Evolutionary conservation across 2,888 invertebrate species (phyloP).

Genomic region (Cyclophora albipunctata): DNA sequence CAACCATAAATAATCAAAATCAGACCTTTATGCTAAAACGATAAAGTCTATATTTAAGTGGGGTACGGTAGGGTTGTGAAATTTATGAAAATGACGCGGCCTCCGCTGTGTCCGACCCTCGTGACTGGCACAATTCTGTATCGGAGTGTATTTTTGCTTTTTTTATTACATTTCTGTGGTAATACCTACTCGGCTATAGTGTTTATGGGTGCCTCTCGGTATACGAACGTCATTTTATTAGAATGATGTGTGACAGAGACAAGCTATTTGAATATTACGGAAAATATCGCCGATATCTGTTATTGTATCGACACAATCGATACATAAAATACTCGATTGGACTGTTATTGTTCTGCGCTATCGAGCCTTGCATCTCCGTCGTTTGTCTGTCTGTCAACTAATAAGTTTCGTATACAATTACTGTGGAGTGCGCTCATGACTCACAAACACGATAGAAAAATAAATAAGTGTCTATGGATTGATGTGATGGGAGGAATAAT

Average conservation of each 20-base stretch:
- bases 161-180: slow-evolving; percentile 58
- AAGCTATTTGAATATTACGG: slow-evolving; percentile 11
- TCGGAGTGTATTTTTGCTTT: slow-evolving; percentile 63
- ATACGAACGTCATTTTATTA: slow-evolving; percentile 15
- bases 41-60: slow-evolving; percentile 51
- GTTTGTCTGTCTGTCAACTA: slow-evolving; percentile 2
- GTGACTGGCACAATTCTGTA: slow-evolving; percentile 71
- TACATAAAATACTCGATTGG: slow-evolving; percentile 5
- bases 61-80: slow-evolving; percentile 49
- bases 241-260: slow-evolving; percentile 13
- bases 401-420: too few relatives aligned
- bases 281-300: slow-evolving; percentile 11
- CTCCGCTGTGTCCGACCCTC: slow-evolving; percentile 45
- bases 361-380: slow-evolving; percentile 9
- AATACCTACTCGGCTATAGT: slow-evolving; percentile 27
- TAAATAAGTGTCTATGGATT: too few relatives aligned
- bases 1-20: slow-evolving; percentile 35
- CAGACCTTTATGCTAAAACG: slow-evolving; percentile 39
- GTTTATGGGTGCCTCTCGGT: slow-evolving; percentile 11
- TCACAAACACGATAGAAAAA: too few relatives aligned
- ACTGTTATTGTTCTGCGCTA: neutral
- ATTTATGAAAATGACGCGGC: slow-evolving; percentile 62
- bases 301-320: neutral
- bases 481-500: too few relatives aligned
- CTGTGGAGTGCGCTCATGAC: too few relatives aligned